Conservation (phyloP, 1,140 invertebrate genomes). For the Triops longicaudatus region DNA sequence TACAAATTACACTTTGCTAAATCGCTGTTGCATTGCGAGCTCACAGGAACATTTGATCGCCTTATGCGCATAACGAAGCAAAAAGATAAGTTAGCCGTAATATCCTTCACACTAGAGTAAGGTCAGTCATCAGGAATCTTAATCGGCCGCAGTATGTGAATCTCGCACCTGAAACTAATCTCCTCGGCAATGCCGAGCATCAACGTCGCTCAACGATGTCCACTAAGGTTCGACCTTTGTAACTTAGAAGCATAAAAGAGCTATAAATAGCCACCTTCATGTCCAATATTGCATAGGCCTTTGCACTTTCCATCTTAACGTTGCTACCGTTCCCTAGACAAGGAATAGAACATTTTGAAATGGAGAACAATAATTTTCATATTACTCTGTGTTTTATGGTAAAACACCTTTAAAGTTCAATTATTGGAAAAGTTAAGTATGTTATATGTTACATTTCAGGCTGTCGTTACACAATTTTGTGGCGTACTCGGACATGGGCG, state of each 20-base stretch:
- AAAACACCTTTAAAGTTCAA: not conserved
- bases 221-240: not conserved
- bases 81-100: not conserved
- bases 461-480: not conserved
- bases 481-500: constrained; percentile 52
- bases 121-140: not conserved
- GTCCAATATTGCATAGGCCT: not conserved
- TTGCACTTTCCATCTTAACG: not conserved
- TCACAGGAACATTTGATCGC: too few relatives aligned
- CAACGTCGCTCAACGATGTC: not conserved
- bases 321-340: too few relatives aligned
- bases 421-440: not conserved
- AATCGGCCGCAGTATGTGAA: not conserved
- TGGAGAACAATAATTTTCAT: not conserved
- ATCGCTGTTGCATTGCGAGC: too few relatives aligned
- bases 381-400: not conserved
- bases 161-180: not conserved
- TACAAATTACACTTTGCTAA: too few relatives aligned
- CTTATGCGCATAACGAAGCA: too few relatives aligned
- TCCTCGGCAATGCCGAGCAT: not conserved
- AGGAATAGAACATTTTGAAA: too few relatives aligned
- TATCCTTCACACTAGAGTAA: not conserved
- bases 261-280: not conserved
- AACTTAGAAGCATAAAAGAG: not conserved
- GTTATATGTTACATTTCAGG: not conserved